Evolutionary conservation across 2,888 invertebrate genomes (phyloP).

Genomic region (Tipula confusa): DNA sequence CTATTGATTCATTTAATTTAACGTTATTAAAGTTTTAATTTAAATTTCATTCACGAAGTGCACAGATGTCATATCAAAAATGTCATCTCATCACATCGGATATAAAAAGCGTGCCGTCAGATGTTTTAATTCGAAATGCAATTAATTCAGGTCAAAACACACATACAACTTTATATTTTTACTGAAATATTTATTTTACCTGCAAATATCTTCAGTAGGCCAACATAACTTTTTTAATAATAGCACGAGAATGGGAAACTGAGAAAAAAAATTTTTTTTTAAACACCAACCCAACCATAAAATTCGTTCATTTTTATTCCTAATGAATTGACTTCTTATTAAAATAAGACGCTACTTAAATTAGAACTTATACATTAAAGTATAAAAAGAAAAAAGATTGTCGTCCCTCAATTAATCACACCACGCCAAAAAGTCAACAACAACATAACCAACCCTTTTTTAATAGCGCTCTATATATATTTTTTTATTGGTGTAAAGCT

Average conservation of each 20-base stretch:
- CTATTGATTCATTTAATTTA: too few species aligned
- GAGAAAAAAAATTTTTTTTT: neutral
- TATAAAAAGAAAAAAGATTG: neutral
- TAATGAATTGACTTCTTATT: constrained; percentile 12
- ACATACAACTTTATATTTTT: neutral
- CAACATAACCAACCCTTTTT: neutral
- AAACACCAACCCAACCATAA: neutral
- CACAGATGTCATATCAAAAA: neutral
- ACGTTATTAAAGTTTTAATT: too few species aligned
- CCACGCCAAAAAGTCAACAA: neutral
- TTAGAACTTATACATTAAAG: neutral
- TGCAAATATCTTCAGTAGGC: neutral
- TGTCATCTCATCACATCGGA: neutral
- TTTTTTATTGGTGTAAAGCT: neutral
- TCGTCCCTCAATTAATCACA: neutral
- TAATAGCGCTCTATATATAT: neutral
- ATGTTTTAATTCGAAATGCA: neutral
- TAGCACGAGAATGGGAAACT: neutral
- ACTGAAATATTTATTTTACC: neutral
- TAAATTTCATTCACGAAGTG: too few species aligned
- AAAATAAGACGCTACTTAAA: neutral
- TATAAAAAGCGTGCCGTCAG: neutral
- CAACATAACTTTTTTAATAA: too few species aligned
- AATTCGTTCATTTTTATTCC: neutral
- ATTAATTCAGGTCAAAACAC: neutral